Evolutionary conservation across 2,113 vertebrate genomes (phyloP).

Genomic region (Rhinoderma darwinii): DNA sequence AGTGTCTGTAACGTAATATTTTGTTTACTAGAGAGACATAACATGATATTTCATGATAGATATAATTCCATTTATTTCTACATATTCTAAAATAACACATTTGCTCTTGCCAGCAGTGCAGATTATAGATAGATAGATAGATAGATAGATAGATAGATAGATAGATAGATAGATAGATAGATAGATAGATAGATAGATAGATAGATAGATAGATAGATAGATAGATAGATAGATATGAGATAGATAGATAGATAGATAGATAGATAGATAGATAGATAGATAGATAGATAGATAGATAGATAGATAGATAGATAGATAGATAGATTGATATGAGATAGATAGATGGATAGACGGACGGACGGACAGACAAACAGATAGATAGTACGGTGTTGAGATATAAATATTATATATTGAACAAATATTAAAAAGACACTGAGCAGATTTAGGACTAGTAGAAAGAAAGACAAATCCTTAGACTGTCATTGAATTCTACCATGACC

Average conservation of each 20-base stretch:
- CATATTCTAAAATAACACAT: too few relatives aligned
- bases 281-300: not conserved
- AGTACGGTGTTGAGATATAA: not conserved
- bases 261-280: not conserved
- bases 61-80: too few relatives aligned
- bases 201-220: too few relatives aligned
- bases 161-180: too few relatives aligned
- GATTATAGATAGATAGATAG: too few relatives aligned
- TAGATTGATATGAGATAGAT: not conserved
- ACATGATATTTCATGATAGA: too few relatives aligned
- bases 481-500: slow-evolving; percentile 6
- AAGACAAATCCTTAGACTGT: slow-evolving; percentile 2
- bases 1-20: too few relatives aligned
- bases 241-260: not conserved
- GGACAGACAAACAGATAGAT: not conserved
- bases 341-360: slow-evolving; percentile 4
- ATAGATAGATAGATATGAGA: not conserved
- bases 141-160: too few relatives aligned
- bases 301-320: not conserved
- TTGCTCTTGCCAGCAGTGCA: too few relatives aligned
- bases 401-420: not conserved
- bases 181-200: too few relatives aligned
- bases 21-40: too few relatives aligned
- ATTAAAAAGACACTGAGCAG: not conserved
- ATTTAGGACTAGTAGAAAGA: not conserved